These are phyloP conservation scores for Ornithorhynchus anatinus DNA, from an alignment of 2,113 vertebrate genomes.

Conservation along the genomic window DNA sequence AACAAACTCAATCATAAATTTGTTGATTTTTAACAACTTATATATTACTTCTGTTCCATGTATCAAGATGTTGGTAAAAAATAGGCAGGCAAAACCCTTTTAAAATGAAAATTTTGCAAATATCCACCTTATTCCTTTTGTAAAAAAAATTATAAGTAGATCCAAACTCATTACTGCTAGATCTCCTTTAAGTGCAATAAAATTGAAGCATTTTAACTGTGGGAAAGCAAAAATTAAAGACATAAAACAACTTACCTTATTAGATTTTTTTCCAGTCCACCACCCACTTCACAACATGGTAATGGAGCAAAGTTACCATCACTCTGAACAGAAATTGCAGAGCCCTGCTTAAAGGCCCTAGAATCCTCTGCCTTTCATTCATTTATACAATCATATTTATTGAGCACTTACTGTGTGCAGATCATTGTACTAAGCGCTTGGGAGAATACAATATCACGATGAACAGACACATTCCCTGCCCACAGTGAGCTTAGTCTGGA, in stretches of 20 bases:
- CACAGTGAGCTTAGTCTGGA: too few relatives aligned
- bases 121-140: conserved; percentile 13
- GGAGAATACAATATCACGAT: too few relatives aligned
- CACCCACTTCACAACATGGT: too few relatives aligned
- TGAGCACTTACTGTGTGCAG: too few relatives aligned
- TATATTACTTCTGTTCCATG: conserved; percentile 38
- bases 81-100: conserved; percentile 10
- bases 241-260: conserved; percentile 8
- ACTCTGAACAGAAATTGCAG: too few relatives aligned
- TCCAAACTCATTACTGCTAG: conserved; percentile 12
- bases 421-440: too few relatives aligned
- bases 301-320: too few relatives aligned
- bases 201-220: background rate
- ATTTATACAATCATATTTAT: too few relatives aligned
- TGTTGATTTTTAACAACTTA: conserved; percentile 18
- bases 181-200: conserved; percentile 21
- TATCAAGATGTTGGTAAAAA: conserved; percentile 25
- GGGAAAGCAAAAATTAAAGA: conserved; percentile 17
- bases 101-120: conserved; percentile 32
- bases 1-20: conserved; percentile 29
- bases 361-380: too few relatives aligned
- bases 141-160: conserved; percentile 10
- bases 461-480: too few relatives aligned
- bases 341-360: too few relatives aligned
- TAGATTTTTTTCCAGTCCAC: too few relatives aligned